A percentile compares a stretch with the other conserved stretches of the same genome.
Evolutionary conservation across 1,140 invertebrate species (phyloP).

Genomic region (Anthonomus grandis): DNA sequence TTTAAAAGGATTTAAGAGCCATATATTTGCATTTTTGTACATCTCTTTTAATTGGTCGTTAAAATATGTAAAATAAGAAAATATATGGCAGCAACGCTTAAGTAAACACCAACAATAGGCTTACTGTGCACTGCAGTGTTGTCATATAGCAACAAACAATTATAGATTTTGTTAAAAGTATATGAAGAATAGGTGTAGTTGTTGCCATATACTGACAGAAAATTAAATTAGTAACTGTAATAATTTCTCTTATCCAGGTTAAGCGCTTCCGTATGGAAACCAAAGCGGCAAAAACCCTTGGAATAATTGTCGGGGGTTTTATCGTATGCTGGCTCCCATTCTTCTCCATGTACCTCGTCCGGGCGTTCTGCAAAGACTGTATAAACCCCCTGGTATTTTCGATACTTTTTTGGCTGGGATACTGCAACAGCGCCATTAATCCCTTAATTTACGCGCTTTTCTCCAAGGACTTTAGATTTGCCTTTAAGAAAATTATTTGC

Average conservation of each 20-base stretch:
- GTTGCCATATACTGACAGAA: no score
- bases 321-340: conserved; percentile 93
- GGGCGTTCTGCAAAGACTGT: conserved; percentile 77
- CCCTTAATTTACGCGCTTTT: conserved; percentile 90
- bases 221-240: no score
- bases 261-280: conserved; percentile 87
- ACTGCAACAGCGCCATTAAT: conserved; percentile 94
- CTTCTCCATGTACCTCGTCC: conserved; percentile 87
- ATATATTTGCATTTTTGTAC: no score
- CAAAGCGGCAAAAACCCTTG: conserved; percentile 91
- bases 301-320: conserved; percentile 91
- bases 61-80: no score
- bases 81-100: no score
- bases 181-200: no score
- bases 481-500: conserved; percentile 89
- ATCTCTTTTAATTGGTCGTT: no score
- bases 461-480: conserved; percentile 87
- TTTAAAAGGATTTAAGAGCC: no score
- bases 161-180: no score
- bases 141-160: no score
- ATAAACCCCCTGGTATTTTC: conserved; percentile 81
- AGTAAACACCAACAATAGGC: no score
- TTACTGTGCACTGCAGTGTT: no score
- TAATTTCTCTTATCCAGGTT: conserved; percentile 51
- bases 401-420: conserved; percentile 94